Base-by-base conservation (phyloP, 2,888 invertebrate genomes). In the Orthonevra nobilis region DNA sequence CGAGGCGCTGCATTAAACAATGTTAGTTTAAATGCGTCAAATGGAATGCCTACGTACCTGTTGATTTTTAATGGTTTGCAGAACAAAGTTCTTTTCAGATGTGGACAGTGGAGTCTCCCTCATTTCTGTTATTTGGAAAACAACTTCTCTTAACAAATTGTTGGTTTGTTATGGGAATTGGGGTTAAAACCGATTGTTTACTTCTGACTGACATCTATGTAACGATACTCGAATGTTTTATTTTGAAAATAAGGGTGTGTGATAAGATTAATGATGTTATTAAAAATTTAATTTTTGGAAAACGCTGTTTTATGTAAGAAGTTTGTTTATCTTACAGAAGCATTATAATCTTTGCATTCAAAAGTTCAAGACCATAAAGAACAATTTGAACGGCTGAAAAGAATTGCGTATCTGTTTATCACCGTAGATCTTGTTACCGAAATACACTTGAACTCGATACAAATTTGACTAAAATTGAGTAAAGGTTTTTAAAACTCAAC, bases 1-100 rank as follows among this genome's bases (percentile, higher is more conserved):
- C 96, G 82, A 96, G 89, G 64, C 96, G 91, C 95, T 96, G 85
- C 81, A 91, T n/a, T n/a, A n/a, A n/a, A n/a, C n/a, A n/a, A n/a
- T n/a, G n/a, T n/a, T n/a, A 89, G 2, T 42, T 20, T 44, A 3
- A 15, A 7, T 10, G 3, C 2, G 14, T 52, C 34, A 20, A 5
- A 3, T 20, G 2, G 10, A 15, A n/a, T n/a, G 19, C 4, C n/a
- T n/a, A 20, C 1, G 38, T 82, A 95, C 95, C 88, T 90, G 92
- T 82, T 92, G 91, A 85, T 92, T 91, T 20, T 90, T 87, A 42
- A 94, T 90, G 26, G 92, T 91, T 87, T 91, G 92, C 74, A 92
- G 89, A 38, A 94, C 86, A 85, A 95, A 95, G 81, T 90, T 91
- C 86, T 92, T 93, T 88, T 95, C 94, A 84, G 93, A 93, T 82